A percentile compares a stretch with the other conserved stretches of the same genome.
phyloP scores from a whole-genome alignment of 2,113 vertebrate genomes.

The Vulpes vulpes region DNA sequence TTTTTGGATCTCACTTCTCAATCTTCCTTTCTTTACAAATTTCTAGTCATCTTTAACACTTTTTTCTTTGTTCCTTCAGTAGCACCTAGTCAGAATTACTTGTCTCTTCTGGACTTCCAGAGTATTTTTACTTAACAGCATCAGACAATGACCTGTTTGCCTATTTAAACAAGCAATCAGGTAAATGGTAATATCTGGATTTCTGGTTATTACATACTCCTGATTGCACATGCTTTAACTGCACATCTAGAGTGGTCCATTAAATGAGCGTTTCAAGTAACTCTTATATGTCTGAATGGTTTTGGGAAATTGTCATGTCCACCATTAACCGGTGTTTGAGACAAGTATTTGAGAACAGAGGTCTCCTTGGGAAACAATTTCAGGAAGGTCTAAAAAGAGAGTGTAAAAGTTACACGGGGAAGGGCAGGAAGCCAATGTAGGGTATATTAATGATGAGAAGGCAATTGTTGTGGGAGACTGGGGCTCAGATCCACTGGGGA shows the following conservation, averaged over 20 bases:
- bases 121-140: not conserved
- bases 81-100: not conserved
- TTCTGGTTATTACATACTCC: not conserved
- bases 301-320: not conserved
- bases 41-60: not conserved
- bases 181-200: not conserved
- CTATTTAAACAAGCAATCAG: not conserved
- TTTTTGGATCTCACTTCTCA: not conserved
- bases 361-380: not conserved
- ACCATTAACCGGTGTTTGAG: not conserved
- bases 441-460: not conserved
- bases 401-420: fast-evolving
- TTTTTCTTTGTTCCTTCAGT: not conserved
- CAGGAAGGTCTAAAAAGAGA: not conserved
- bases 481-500: not conserved
- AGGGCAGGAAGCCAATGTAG: not conserved
- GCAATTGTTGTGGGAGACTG: not conserved
- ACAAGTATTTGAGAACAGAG: not conserved
- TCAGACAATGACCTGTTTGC: not conserved
- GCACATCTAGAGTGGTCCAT: not conserved
- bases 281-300: not conserved
- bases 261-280: not conserved
- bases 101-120: not conserved
- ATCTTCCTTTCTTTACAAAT: not conserved
- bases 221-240: not conserved